Evolutionary conservation across 2,888 invertebrate species (phyloP).

Genomic region (Drosophila neotestacea): DNA sequence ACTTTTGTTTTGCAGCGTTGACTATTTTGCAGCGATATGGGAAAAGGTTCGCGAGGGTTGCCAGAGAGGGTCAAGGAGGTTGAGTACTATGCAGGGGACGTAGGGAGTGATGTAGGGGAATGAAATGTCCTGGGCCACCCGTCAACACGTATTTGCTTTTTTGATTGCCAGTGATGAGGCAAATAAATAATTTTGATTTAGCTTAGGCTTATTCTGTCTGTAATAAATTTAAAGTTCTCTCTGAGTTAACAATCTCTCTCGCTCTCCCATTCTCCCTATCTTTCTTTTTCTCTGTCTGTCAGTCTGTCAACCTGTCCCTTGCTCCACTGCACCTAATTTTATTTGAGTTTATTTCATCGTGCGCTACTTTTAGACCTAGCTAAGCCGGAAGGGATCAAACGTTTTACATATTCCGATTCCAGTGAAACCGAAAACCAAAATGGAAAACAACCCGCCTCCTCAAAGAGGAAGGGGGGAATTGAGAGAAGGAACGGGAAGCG

Average conservation of each 20-base stretch:
- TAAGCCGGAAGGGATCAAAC: slow-evolving; percentile 79
- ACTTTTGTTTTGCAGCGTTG: slow-evolving; percentile 65
- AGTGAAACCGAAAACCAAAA: slow-evolving; percentile 37
- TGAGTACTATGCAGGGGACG: too few relatives aligned
- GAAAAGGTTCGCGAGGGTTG: neutral
- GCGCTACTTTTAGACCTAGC: slow-evolving; percentile 60
- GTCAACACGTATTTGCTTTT: slow-evolving; percentile 56
- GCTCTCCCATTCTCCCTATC: neutral
- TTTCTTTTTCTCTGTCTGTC: neutral
- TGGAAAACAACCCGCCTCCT: slow-evolving; percentile 25
- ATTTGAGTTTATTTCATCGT: slow-evolving; percentile 61
- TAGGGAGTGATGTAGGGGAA: neutral
- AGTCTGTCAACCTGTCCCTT: slow-evolving; percentile 6
- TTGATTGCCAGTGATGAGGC: slow-evolving; percentile 43
- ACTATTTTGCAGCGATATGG: slow-evolving; percentile 36
- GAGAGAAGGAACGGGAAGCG: neutral
- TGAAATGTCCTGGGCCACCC: slow-evolving; percentile 16
- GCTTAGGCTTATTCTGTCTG: slow-evolving; percentile 52
- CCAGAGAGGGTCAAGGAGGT: neutral
- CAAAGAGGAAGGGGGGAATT: neutral
- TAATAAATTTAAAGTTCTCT: slow-evolving; percentile 67
- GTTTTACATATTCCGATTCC: slow-evolving; percentile 62
- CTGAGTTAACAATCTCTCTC: neutral
- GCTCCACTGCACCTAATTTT: slow-evolving; percentile 51
- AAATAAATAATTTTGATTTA: slow-evolving; percentile 71